Conservation (phyloP, 2,797 vertebrate genomes). For the Staurois parvus region DNA sequence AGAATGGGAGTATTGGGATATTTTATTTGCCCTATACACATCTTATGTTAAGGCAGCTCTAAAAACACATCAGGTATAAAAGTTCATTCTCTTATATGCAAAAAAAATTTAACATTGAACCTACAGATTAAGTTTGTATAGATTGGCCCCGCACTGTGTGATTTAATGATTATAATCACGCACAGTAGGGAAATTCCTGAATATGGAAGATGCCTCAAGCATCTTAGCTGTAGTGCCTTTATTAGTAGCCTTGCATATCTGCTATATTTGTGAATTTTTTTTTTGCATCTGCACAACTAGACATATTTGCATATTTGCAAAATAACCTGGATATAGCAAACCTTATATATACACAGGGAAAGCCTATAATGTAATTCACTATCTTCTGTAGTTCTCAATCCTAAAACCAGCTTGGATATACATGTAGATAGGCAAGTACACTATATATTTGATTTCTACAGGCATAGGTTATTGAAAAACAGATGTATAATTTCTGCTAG, state of each 20-base stretch:
- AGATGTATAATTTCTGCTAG: constrained; percentile 5
- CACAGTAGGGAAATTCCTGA: neutral
- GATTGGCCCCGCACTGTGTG: neutral
- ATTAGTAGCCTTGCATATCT: neutral
- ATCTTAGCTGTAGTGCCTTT: neutral
- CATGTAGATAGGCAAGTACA: neutral
- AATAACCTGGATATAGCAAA: neutral
- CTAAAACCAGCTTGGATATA: neutral
- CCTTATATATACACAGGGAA: neutral
- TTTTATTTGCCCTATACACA: neutral
- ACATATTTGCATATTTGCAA: neutral
- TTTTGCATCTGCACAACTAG: neutral
- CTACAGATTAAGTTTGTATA: neutral
- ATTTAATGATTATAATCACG: constrained; percentile 27
- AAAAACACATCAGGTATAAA: neutral
- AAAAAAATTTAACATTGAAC: neutral
- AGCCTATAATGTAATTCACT: neutral
- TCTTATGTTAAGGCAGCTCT: neutral
- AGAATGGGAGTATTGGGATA: neutral
- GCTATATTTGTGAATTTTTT: neutral
- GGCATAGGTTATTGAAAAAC: constrained; percentile 20
- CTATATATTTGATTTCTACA: neutral
- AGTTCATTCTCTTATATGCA: neutral
- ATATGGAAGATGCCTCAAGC: constrained; percentile 10
- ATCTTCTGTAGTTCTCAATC: neutral